phyloP scores from a whole-genome alignment of 2,797 vertebrate genomes.

The Knipowitschia caucasica region DNA sequence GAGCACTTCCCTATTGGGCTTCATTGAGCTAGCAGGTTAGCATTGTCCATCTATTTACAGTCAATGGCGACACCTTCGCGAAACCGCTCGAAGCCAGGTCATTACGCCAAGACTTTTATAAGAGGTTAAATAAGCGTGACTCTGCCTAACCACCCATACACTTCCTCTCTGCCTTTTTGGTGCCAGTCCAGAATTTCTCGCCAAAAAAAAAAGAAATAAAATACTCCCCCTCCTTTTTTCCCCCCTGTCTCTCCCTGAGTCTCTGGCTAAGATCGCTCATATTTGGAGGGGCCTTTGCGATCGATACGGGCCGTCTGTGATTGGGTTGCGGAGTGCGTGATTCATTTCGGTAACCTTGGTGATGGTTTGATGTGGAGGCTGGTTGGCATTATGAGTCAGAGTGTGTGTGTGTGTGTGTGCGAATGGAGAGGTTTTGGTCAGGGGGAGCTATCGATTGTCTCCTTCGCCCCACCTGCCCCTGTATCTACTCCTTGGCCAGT shows the following conservation, averaged over 20 bases:
- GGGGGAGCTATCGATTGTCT: conserved; percentile 68
- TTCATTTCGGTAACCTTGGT: conserved; percentile 80
- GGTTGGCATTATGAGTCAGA: conserved; percentile 74
- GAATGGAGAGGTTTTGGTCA: conserved; percentile 61
- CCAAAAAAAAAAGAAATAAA: conserved; percentile 46
- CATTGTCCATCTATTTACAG: too few species aligned
- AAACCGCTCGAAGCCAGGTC: conserved; percentile 30
- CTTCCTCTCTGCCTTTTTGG: conserved; percentile 38
- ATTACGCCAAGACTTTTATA: conserved; percentile 52
- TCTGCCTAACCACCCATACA: conserved; percentile 13
- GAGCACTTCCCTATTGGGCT: too few species aligned
- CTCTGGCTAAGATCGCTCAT: conserved; percentile 65
- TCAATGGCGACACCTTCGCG: conserved; percentile 3
- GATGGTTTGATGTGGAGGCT: conserved; percentile 77
- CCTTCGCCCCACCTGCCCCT: conserved; percentile 59
- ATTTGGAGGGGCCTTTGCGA: conserved; percentile 67
- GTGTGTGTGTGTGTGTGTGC: conserved; percentile 52
- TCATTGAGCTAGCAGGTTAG: too few species aligned
- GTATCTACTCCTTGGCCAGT: conserved; percentile 41
- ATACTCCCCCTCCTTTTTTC: conserved; percentile 15
- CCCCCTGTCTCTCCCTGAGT: conserved; percentile 18
- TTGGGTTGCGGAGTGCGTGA: conserved; percentile 74
- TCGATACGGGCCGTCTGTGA: conserved; percentile 75
- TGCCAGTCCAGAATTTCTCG: conserved; percentile 46
- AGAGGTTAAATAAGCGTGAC: conserved; percentile 50